These are phyloP conservation scores for Sycobia sp. DNA, from an alignment of 1,140 invertebrate species.

Conservation along the genomic window DNA sequence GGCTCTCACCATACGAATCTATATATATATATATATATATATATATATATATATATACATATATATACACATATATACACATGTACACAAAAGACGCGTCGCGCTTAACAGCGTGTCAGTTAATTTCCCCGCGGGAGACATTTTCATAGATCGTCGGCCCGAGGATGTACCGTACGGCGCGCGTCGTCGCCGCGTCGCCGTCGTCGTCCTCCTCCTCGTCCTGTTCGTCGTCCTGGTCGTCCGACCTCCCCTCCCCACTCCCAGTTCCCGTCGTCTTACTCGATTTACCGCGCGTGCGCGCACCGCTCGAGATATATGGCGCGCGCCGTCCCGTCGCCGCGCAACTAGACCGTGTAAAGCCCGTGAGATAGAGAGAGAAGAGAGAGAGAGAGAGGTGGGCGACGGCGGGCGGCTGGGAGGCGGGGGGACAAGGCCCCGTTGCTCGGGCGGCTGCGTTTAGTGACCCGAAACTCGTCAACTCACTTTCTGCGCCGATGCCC, in stretches of 20 bases:
- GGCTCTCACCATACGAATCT: too few species aligned
- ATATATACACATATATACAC: too few species aligned
- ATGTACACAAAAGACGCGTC: conserved; percentile 1
- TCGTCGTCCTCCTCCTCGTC: not conserved
- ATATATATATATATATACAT: too few species aligned
- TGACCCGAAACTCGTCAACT: conserved; percentile 41
- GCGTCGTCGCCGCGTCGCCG: not conserved
- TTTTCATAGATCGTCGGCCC: conserved; percentile 18
- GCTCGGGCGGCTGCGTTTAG: conserved; percentile 24
- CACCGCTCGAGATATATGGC: too few species aligned
- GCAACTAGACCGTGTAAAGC: conserved; percentile 1
- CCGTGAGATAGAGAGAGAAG: too few species aligned
- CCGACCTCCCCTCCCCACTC: too few species aligned
- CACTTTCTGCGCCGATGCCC: conserved; percentile 40
- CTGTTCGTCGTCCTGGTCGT: too few species aligned
- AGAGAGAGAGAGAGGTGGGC: too few species aligned
- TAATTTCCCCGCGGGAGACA: conserved; percentile 2
- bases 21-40: too few species aligned
- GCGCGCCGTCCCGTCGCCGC: too few species aligned
- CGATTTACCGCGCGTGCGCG: not conserved
- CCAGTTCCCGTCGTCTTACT: not conserved
- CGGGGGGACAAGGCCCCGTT: too few species aligned
- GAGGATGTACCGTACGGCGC: conserved; percentile 17
- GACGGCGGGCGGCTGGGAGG: too few species aligned
- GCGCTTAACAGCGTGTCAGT: conserved; percentile 4